These are phyloP conservation scores for Pseudomyrmex flavicornis DNA, from an alignment of 1,140 invertebrate genomes.

Conservation along the genomic window DNA sequence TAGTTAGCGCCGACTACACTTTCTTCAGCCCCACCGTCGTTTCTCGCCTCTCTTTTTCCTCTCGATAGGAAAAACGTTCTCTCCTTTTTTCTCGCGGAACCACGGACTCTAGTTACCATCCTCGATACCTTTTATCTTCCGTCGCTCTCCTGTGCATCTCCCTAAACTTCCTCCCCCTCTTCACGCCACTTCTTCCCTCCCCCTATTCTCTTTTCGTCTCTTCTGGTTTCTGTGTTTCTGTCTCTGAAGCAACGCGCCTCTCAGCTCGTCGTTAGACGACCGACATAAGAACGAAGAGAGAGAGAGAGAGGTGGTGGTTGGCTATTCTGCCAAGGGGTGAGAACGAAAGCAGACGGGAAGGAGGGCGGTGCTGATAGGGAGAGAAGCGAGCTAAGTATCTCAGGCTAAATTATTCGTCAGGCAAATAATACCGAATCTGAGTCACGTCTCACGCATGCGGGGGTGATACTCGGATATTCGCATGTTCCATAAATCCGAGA, in stretches of 20 bases:
- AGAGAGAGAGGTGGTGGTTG: neutral
- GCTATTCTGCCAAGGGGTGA: conserved; percentile 31
- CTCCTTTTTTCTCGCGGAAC: conserved; percentile 64
- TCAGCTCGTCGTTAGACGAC: conserved; percentile 60
- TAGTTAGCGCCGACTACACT: conserved; percentile 83
- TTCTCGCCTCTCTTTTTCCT: conserved; percentile 60
- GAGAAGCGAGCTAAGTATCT: conserved; percentile 58
- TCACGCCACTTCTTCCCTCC: neutral
- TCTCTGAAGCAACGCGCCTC: conserved; percentile 48
- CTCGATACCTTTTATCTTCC: conserved; percentile 60
- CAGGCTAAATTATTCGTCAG: conserved; percentile 80
- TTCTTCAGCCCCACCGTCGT: conserved; percentile 72
- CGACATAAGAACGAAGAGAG: conserved; percentile 47
- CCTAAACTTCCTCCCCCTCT: neutral
- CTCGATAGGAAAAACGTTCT: conserved; percentile 57
- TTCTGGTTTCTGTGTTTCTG: conserved; percentile 48
- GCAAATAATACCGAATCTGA: conserved; percentile 78
- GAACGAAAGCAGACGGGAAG: conserved; percentile 21
- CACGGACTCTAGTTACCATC: conserved; percentile 65
- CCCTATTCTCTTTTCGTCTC: conserved; percentile 51
- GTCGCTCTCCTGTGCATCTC: conserved; percentile 38
- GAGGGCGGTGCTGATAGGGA: conserved; percentile 19
- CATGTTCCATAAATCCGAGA: conserved; percentile 72
- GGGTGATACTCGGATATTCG: conserved; percentile 66
- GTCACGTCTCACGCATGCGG: conserved; percentile 72